These are phyloP conservation scores for Amorpha juglandis DNA, from an alignment of 2,888 invertebrate genomes.

Conservation along the genomic window DNA sequence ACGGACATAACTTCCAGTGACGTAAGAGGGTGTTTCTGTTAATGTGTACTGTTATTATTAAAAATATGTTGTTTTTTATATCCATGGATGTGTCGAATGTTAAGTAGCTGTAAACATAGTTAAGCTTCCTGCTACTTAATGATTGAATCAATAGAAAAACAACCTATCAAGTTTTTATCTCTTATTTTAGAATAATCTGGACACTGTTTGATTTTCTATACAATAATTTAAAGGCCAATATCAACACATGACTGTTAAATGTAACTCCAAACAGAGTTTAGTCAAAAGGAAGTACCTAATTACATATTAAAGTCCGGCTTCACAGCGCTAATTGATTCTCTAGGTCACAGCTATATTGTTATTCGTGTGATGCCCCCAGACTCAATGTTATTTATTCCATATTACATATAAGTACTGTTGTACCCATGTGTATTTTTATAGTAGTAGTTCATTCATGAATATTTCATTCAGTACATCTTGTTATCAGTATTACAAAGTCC, in stretches of 20 bases:
- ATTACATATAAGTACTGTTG: not conserved
- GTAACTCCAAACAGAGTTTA: slow-evolving; percentile 27
- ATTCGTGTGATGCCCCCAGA: slow-evolving; percentile 43
- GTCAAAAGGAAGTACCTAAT: slow-evolving; percentile 54
- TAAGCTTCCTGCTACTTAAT: too few species aligned
- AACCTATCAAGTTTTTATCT: too few species aligned
- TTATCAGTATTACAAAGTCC: not conserved
- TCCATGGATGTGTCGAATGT: too few species aligned
- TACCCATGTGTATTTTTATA: slow-evolving; percentile 2
- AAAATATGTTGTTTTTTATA: too few species aligned
- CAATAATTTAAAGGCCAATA: not conserved
- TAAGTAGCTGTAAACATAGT: too few species aligned
- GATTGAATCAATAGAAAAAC: too few species aligned
- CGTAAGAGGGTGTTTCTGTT: too few species aligned
- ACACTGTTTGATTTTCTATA: not conserved
- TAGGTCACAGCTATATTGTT: slow-evolving; percentile 50
- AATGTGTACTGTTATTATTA: too few species aligned
- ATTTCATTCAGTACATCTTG: not conserved
- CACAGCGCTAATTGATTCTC: slow-evolving; percentile 43
- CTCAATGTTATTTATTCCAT: slow-evolving; percentile 18
- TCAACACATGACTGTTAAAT: slow-evolving; percentile 18
- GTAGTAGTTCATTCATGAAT: slow-evolving; percentile 6
- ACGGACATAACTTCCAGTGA: too few species aligned
- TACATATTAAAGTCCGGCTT: slow-evolving; percentile 40
- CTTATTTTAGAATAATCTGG: too few species aligned